Evolutionary conservation across 2,888 invertebrate species (phyloP), one percentile per base, ranked within the genome.

Genomic region (Drosophila multiciliata): DNA sequence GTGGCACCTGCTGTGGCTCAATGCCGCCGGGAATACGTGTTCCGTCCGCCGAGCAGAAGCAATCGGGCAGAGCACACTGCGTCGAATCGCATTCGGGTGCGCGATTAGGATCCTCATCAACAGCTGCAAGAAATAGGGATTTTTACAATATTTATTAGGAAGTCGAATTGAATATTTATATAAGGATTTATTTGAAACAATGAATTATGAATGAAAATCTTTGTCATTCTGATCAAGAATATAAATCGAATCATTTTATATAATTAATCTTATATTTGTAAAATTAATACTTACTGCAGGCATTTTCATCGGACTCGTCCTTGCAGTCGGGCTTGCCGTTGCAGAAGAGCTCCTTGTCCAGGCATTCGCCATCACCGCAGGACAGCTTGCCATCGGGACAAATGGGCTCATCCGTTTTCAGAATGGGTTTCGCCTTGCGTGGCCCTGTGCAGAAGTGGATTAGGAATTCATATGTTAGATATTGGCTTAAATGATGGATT

Each of bases 221-320:
- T 20, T 42, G 20, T 20, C 7, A 45, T 7, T 3, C 45, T 3
- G 2, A 23, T 15, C 23, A 45, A 45, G 15, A 3, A 8, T 15
- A 15, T 15, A 15, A 23, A 4, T 5, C 23, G 4, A 26, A 26
- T 26, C 26, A 11, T 9, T 1, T 15, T 2, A 53, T 35, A 8
- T 9, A 1, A 8, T 11, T 26, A 26, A 11, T 9, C 2, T 15
- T 2, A 53, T 35, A 15, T 9, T 2, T 9, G 3, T 3, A 26
- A 26, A 9, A 11, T 15, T 15, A 54, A 66, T 1, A 97, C 98
- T 96, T 94, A 98, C 98, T 96, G 95, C 98, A 98, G 81, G 98
- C 97, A 90, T 98, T 98, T 94, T 98, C 98, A 92, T 98, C 98
- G 61, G 98, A 98, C 92, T 98, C 98, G 92, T 98, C 98, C 91